These are phyloP conservation scores for Steatornis caripensis DNA, from an alignment of 2,113 vertebrate genomes.

Conservation along the genomic window DNA sequence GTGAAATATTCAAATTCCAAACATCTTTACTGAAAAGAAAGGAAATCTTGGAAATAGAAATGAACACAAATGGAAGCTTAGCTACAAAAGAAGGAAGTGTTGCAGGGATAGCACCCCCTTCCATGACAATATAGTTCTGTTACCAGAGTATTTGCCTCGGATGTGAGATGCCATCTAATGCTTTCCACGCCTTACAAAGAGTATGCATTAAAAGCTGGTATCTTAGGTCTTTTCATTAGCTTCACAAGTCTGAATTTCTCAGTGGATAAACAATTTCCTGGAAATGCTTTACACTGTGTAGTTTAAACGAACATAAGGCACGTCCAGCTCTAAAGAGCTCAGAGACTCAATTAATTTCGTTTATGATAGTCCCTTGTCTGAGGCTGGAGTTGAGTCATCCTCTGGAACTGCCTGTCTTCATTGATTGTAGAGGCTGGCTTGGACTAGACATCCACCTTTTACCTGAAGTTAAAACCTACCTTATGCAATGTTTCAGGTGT, in stretches of 20 bases:
- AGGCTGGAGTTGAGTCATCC: not conserved
- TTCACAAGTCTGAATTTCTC: not conserved
- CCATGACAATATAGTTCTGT: not conserved
- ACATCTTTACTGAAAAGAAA: not conserved
- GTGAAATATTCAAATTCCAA: not conserved
- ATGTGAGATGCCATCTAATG: not conserved
- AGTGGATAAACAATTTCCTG: not conserved
- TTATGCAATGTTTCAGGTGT: accelerated
- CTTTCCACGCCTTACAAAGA: not conserved
- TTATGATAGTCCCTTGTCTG: not conserved
- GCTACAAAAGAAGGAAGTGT: not conserved
- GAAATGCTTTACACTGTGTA: not conserved
- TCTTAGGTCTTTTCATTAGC: not conserved
- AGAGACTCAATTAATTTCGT: not conserved
- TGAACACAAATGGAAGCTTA: not conserved
- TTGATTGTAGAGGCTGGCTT: not conserved
- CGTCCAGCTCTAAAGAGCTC: not conserved
- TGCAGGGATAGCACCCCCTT: not conserved
- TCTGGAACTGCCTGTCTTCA: not conserved
- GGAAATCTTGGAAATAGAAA: not conserved
- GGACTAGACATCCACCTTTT: too few species aligned
- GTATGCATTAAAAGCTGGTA: not conserved
- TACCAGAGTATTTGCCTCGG: not conserved
- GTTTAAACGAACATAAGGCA: not conserved
- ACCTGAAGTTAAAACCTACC: not conserved